phyloP scores from a whole-genome alignment of 1,140 invertebrate genomes.

The Anastrepha ludens region DNA sequence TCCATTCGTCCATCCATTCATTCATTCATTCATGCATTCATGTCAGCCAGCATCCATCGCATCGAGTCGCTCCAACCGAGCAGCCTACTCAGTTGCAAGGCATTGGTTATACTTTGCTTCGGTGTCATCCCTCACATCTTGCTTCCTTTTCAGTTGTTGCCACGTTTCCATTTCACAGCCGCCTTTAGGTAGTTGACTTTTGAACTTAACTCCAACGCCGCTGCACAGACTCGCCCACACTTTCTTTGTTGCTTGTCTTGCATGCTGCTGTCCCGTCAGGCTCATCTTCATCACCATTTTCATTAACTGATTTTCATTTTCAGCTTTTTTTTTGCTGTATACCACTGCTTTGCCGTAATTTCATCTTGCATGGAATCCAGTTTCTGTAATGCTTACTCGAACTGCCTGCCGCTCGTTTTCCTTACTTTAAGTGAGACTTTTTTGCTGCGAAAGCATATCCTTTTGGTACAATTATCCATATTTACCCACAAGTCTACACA shows the following conservation, averaged over 20 bases:
- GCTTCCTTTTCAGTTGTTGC: neutral
- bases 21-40: neutral
- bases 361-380: neutral
- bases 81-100: neutral
- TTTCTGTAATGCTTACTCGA: neutral
- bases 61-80: neutral
- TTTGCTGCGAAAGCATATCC: constrained; percentile 6
- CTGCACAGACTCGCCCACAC: neutral
- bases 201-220: neutral
- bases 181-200: constrained; percentile 3
- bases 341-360: neutral
- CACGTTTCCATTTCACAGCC: neutral
- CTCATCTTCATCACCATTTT: constrained; percentile 4
- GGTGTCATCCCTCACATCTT: neutral
- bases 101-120: neutral
- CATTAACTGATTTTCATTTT: constrained; percentile 4
- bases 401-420: neutral
- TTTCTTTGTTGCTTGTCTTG: neutral
- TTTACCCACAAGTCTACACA: constrained; percentile 4
- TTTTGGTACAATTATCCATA: constrained; percentile 37
- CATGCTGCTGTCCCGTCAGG: neutral
- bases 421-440: neutral
- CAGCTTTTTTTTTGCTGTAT: neutral
- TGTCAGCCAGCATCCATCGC: neutral
- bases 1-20: constrained; percentile 27